Evolutionary conservation across 2,113 vertebrate species (phyloP), one percentile per base, ranked within the genome.

Genomic region (Falco punctatus): DNA sequence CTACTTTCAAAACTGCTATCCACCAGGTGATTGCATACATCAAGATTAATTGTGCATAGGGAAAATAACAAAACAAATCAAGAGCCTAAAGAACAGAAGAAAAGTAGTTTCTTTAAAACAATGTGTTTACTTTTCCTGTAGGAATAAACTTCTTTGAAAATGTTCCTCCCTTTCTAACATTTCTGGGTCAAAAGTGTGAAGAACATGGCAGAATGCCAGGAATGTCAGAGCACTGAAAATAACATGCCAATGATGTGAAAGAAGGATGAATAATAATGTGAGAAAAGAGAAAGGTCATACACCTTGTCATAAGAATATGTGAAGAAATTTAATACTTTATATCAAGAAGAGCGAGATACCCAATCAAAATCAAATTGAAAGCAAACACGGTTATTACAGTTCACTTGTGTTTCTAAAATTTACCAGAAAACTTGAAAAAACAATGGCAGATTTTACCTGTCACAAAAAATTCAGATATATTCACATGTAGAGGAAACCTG

Each of bases 271-370:
- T 94, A 97, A 93, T 88, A 97, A 94, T 93, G 72, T 23, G 33
- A 94, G 55, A 91, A 79, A 81, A 93, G 66, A 93, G 90, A 96
- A 97, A 96, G 88, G 73, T 97, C 97, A 94, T 88, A 71, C 40
- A 86, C 75, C 90, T 94, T 92, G 71, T 91, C 78, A 82, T 86
- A 92, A 81, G 74, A 67, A 84, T 72, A 95, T 71, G 57, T 6
- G 2, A 62, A 57, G 28, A 59, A 94, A 95, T 92, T 88, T 74
- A 97, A 93, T 97, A 52, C 42, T 81, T 93, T 59, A 13, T 49
- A 88, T 55, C 30, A 44, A 87, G 55, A 95, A 40, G 64, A 91
- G n/a, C 66, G 26, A 18, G 16, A 4, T 64, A 90, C 21, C 32
- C 22, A 94, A 69, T 94, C 66, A 88, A 92, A 92, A 94, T 87